Evolutionary conservation across 2,797 vertebrate genomes (phyloP).

Genomic region (Astyanax mexicanus): DNA sequence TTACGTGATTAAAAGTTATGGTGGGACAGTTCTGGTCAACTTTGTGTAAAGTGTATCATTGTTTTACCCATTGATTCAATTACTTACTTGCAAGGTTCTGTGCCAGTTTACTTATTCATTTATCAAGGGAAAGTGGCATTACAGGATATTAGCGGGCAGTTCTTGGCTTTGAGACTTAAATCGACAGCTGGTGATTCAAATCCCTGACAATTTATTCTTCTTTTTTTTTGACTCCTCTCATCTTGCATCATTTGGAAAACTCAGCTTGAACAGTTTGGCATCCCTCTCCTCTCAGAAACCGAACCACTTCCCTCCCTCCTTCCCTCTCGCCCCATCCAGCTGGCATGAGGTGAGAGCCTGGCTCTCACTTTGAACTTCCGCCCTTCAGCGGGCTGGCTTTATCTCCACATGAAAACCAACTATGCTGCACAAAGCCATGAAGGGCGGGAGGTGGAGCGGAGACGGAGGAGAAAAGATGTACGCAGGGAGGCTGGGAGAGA

Average conservation of each 20-base stretch:
- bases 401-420: conserved; percentile 31
- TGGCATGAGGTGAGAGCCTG: conserved; percentile 10
- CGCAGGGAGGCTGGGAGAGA: neutral
- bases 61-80: neutral
- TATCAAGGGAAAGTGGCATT: neutral
- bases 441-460: neutral
- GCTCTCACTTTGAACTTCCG: conserved; percentile 35
- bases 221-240: conserved; percentile 25
- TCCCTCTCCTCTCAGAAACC: conserved; percentile 17
- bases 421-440: conserved; percentile 10
- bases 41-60: neutral
- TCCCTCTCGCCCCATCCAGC: conserved; percentile 9
- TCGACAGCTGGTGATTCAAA: conserved; percentile 32
- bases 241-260: conserved; percentile 22
- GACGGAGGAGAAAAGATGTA: conserved; percentile 8
- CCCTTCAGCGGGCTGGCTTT: conserved; percentile 31
- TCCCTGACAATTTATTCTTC: conserved; percentile 20
- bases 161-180: conserved; percentile 27
- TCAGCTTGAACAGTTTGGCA: conserved; percentile 17
- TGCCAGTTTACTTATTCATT: neutral
- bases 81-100: neutral
- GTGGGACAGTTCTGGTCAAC: neutral
- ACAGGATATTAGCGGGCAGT: conserved; percentile 14
- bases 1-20: conserved; percentile 16
- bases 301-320: conserved; percentile 28